Base-by-base conservation (phyloP, 2,113 vertebrate species). In the Paralichthys olivaceus region DNA sequence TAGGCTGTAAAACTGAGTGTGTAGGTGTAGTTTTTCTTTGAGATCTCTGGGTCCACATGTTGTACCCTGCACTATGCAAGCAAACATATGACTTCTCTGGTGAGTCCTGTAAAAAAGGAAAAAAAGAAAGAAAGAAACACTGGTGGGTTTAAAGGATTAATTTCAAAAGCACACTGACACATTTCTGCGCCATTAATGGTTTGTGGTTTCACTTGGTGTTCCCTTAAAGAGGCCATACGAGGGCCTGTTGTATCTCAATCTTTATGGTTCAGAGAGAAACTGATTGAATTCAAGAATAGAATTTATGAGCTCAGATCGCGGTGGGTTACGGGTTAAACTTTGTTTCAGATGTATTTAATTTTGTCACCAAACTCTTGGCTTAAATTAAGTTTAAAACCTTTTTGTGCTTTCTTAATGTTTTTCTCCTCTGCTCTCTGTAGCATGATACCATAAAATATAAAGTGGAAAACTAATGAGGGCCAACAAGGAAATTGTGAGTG, bases 141-240 rank as follows among this genome's bases (percentile, higher is more conserved):
- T 80, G 60, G 79, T 84, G 88, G 79, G 80, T 77, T 92, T 85
- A 58, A 57, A 68, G 82, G 85, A 93, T 90, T 92, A 86, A 91
- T 91, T 90, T 90, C 79, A 88, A 93, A 93, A 92, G 89, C 89
- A 90, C 85, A 89, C 88, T 84, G 66, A 92, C 91, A 92, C 91
- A 75, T 91, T 89, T 89, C 77, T 84, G 79, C n/a, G 8, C 88
- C 77, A 80, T 91, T 88, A 78, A 86, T 80, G 85, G 90, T 80
- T 79, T 89, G 89, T 84, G 91, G 92, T 89, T 90, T 84, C 12
- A 23, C 83, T 55, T 87, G 87, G 89, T 77, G 84, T 80, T 87
- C 76, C 72, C 83, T 88, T 81, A 58, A 87, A 89, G 73, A 84
- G 87, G 72, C 77, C 19, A 61, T 66, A 64, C 32, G 78, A 66